Percentiles rank a stretch among this genome's conserved stretches.
phyloP scores from a whole-genome alignment of 2,113 vertebrate genomes.

The Tachycineta bicolor region DNA sequence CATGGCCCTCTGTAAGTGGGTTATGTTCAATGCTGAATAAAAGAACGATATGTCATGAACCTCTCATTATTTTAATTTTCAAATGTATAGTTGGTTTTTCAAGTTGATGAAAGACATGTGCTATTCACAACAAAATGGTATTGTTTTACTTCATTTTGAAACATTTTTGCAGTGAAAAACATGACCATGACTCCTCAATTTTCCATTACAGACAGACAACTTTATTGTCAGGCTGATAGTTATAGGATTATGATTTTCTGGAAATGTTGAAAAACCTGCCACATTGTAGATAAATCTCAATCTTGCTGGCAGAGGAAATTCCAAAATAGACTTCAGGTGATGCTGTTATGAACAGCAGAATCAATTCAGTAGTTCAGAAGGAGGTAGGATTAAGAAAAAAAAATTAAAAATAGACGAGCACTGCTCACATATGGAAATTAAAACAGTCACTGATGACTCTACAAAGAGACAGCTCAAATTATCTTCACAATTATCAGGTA shows the following conservation, averaged over 20 bases:
- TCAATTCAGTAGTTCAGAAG: constrained; percentile 57
- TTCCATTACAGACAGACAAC: constrained; percentile 48
- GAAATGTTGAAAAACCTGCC: constrained; percentile 58
- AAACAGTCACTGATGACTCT: constrained; percentile 70
- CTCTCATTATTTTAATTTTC: constrained; percentile 46
- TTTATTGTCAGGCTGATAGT: constrained; percentile 50
- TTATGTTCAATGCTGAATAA: neutral
- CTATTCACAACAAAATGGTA: neutral
- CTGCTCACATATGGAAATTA: constrained; percentile 72
- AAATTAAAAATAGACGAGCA: constrained; percentile 34
- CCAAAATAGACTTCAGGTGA: constrained; percentile 49
- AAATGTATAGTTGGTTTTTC: constrained; percentile 32
- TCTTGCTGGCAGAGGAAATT: constrained; percentile 3
- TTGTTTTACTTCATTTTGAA: constrained; percentile 48
- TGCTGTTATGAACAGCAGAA: constrained; percentile 57
- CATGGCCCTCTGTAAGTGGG: constrained; percentile 7
- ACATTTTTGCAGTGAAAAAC: constrained; percentile 33
- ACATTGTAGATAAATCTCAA: constrained; percentile 50
- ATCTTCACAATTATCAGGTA: constrained; percentile 67
- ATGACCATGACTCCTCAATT: constrained; percentile 36
- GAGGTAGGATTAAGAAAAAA: constrained; percentile 12
- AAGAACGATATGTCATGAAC: constrained; percentile 1
- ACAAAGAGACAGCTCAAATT: constrained; percentile 76
- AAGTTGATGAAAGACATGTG: neutral
- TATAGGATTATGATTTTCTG: constrained; percentile 42